Base-by-base conservation (phyloP, 2,113 vertebrate species). In the Paralichthys olivaceus region DNA sequence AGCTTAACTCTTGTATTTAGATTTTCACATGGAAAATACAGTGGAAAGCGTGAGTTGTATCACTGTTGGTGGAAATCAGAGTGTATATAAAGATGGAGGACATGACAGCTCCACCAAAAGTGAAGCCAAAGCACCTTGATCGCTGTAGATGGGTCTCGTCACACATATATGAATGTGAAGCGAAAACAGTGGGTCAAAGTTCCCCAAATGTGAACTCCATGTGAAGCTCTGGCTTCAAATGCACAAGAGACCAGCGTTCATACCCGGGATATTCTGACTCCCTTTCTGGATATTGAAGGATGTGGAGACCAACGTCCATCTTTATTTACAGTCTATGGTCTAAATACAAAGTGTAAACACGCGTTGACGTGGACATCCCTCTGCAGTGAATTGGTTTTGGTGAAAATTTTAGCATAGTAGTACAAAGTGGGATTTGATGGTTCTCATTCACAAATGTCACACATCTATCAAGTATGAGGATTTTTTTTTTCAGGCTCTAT, bases 391-490 rank as follows among this genome's bases (percentile, higher is more conserved):
- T 15, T 51, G 22, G 47, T 83, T 49, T 75, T 60, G 63, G 65
- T 79, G 83, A 78, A 76, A 79, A 61, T 53, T 69, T 85, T 79
- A 60, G 92, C 88, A 91, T 89, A 88, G 87, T 69, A 79, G 84
- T 84, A 82, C 73, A 85, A 84, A 71, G 72, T 80, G 80, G 77
- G 71, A 81, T 70, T 75, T 15, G 5, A 81, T 69, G 68, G 72
- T 23, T 69, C 65, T 84, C 83, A 72, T 72, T 88, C 75, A 80
- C 76, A 83, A 85, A 86, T 13, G 17, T 79, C 45, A 87, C 71
- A 37, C 80, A 73, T 85, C 60, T 69, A 83, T 87, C 86, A 87
- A 88, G 90, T 88, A 89, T 81, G 69, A 87, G 81, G 86, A 85
- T 72, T 68, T 72, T 79, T 60, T 65, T 59, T 2, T 3, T 7